phyloP scores from a whole-genome alignment of 2,888 invertebrate genomes.

The Chloroclystis v-ata region DNA sequence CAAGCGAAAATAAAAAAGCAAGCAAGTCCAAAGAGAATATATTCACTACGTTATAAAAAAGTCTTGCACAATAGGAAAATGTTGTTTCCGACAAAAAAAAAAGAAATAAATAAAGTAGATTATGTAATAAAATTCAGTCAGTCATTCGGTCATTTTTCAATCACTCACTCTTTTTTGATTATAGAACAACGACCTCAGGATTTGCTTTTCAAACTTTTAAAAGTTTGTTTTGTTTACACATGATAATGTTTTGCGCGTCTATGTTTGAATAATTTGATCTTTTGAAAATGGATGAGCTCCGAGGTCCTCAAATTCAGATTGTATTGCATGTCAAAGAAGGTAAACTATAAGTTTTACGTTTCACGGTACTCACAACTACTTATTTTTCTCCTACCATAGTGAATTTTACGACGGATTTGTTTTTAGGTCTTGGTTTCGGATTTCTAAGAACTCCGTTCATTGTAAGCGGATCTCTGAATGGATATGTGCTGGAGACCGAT shows the following conservation, averaged over 20 bases:
- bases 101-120: too few relatives aligned
- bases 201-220: background rate
- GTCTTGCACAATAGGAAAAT: too few relatives aligned
- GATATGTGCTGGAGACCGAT: conserved; percentile 83
- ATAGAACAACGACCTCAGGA: background rate
- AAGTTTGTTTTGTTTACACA: too few relatives aligned
- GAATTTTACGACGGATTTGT: too few relatives aligned
- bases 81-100: too few relatives aligned
- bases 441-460: conserved; percentile 74
- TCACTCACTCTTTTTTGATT: conserved; percentile 10
- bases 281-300: conserved; percentile 79
- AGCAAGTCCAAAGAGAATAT: too few relatives aligned
- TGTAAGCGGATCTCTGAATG: conserved; percentile 80
- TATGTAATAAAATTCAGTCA: background rate
- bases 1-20: too few relatives aligned
- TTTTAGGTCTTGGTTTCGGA: conserved; percentile 77
- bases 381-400: too few relatives aligned
- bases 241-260: conserved; percentile 5
- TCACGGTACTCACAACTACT: too few relatives aligned
- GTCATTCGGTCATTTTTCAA: background rate
- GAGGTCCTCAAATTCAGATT: conserved; percentile 81
- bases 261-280: conserved; percentile 34
- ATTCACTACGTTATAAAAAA: too few relatives aligned
- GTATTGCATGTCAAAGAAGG: conserved; percentile 83
- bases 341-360: conserved; percentile 33